Evolutionary conservation across 2,797 vertebrate genomes (phyloP), one percentile per base, ranked within the genome.

Genomic region (Crenuchus spilurus): DNA sequence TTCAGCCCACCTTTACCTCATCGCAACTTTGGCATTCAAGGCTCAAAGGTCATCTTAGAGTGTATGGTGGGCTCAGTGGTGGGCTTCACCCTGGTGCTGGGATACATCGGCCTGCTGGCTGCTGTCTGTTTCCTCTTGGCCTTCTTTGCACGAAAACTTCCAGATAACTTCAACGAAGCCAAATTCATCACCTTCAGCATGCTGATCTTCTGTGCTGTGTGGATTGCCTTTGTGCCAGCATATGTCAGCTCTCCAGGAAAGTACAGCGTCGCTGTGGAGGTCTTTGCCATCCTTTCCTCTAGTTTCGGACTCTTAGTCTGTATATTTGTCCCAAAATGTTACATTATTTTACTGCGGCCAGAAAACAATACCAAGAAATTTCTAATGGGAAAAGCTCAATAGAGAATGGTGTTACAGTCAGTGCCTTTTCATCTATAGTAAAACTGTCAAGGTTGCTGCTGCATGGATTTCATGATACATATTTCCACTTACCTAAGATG

Each of bases 101-200:
- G 90, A 28, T 94, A 92, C 77, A 92, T 92, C 6, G 90, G 91
- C n/a, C 64, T 92, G 0, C 81, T 94, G 1, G 91, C 92, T 11
- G 88, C 84, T 39, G 14, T 90, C 60, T 93, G 86, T 18, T 85
- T 85, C 33, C 30, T 88, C 14, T 55, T 86, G 48, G 85, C 86
- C 1, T 88, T 88, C 30, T 57, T 88, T 5, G 84, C 86, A n/a
- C 79, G 85, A 42, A 85, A 83, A 10, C 84, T 87, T 30, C 83
- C 86, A 0, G 84, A 86, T 39, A 85, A 81, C 71, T 87, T 86
- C 54, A 88, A 87, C 13, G 87, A 88, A 52, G 84, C 85, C 33
- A 88, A 88, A 51, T 82, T 84, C 55, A 87, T 88, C 70, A 84
- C 85, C 33, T 88, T 87, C 60, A 88, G 87, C 64, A 86, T 87